Evolutionary conservation across 2,797 vertebrate genomes (phyloP).

Genomic region (Coreius guichenoti): DNA sequence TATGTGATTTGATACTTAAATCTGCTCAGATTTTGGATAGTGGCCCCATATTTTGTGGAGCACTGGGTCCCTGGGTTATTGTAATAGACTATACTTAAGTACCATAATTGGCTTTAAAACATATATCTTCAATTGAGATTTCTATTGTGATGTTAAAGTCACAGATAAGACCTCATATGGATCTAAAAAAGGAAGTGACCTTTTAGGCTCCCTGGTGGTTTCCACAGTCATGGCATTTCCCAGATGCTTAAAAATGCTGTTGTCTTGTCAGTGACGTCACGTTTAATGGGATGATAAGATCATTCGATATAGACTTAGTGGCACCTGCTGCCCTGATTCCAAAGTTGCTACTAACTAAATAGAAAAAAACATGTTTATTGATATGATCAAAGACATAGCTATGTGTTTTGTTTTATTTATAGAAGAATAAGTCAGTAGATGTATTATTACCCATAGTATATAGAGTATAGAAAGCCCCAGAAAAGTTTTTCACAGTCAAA

Average conservation of each 20-base stretch:
- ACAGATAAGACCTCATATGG: background rate
- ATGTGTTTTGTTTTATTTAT: background rate
- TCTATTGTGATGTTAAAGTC: conserved; percentile 4
- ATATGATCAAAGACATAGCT: background rate
- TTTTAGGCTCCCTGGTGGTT: conserved; percentile 30
- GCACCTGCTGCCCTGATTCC: conserved; percentile 2
- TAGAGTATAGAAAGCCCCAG: background rate
- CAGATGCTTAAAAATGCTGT: conserved; percentile 47
- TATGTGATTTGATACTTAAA: background rate
- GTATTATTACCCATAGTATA: background rate
- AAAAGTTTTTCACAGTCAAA: background rate
- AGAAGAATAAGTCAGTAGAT: background rate
- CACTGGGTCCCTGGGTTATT: background rate
- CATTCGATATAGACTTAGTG: conserved; percentile 12
- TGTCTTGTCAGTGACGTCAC: conserved; percentile 31
- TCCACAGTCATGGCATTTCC: conserved; percentile 14
- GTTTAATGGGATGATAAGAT: conserved; percentile 38
- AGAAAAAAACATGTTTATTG: background rate
- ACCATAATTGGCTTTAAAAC: conserved; percentile 12
- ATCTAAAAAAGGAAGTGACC: conserved; percentile 36
- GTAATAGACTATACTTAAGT: background rate
- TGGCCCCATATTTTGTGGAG: background rate
- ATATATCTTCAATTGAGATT: background rate
- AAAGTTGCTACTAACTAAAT: background rate
- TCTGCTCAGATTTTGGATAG: background rate